Base-by-base conservation (phyloP, 2,113 vertebrate species). In the Brachypteracias leptosomus region DNA sequence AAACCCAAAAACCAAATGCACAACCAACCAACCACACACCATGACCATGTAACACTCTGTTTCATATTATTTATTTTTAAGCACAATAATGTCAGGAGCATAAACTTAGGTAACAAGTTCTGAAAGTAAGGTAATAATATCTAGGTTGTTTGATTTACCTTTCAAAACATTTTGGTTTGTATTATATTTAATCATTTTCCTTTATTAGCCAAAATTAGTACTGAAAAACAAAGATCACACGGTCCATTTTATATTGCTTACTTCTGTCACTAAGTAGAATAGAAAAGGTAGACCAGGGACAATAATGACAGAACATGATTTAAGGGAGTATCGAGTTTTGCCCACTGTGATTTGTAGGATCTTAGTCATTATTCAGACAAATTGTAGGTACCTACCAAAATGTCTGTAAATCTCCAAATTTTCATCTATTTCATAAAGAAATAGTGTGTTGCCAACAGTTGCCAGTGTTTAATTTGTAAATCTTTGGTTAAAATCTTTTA, bases 391-490 rank as follows among this genome's bases (percentile, higher is more conserved):
- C 36, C 72, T 82, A 58, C 26, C 76, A 65, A 88, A 80, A 83
- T 36, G 24, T 29, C 33, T 86, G n/a, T 42, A 92, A 90, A 92
- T 67, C 46, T 46, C 63, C 33, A 44, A 75, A 46, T n/a, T 80
- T 90, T 80, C 55, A 67, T 74, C 9, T 90, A 21, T 92, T 95
- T 92, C 57, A 68, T 71, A 83, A 73, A 80, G n/a, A 70, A 80
- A 74, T 52, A 10, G 1, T 77, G 6, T 73, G 28, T 62, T 62
- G 46, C 11, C 52, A 90, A 31, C 19, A 80, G 25, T 47, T 92
- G 7, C 12, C 74, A 75, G 22, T 38, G 28, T 76, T 96, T 72
- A 10, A 83, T 65, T 61, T 66, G 35, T 70, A 95, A 85, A 84
- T 84, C 76, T 93, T 79, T 67, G 6, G 9, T 80, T 86, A 77